Evolutionary conservation across 2,113 vertebrate genomes (phyloP).

Genomic region (Pollachius pollachius): DNA sequence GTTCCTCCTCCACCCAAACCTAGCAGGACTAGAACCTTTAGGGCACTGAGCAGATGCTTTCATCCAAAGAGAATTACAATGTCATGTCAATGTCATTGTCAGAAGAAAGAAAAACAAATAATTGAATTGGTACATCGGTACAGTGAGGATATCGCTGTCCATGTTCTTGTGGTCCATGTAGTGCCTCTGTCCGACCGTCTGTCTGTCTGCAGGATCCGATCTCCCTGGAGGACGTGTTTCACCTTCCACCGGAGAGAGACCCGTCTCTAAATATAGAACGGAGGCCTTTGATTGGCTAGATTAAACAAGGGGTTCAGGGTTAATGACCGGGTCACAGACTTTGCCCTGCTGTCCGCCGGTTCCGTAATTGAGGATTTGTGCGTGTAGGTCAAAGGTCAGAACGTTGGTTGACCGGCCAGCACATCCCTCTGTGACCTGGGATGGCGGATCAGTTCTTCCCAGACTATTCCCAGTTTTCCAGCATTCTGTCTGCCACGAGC

Average conservation of each 20-base stretch:
- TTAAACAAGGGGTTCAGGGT: slow-evolving; percentile 16
- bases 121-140: no score
- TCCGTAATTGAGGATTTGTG: slow-evolving; percentile 29
- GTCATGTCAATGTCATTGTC: no score
- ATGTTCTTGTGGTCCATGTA: no score
- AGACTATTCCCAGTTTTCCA: no score
- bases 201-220: neutral
- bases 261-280: neutral
- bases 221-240: neutral
- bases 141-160: no score
- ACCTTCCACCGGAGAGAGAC: slow-evolving; percentile 16
- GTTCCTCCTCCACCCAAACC: no score
- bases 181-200: neutral
- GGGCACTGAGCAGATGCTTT: no score
- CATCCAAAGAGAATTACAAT: no score
- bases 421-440: neutral
- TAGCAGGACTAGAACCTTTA: no score
- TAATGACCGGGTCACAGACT: slow-evolving; percentile 7
- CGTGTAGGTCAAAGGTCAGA: slow-evolving; percentile 28
- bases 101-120: no score
- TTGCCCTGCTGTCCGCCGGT: slow-evolving; percentile 12
- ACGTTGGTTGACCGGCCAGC: slow-evolving; percentile 15
- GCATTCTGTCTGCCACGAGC: no score
- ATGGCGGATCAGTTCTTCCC: no score
- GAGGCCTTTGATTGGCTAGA: slow-evolving; percentile 10